These are phyloP conservation scores for Sus cebifrons DNA, from an alignment of 2,797 vertebrate species.

Conservation along the genomic window DNA sequence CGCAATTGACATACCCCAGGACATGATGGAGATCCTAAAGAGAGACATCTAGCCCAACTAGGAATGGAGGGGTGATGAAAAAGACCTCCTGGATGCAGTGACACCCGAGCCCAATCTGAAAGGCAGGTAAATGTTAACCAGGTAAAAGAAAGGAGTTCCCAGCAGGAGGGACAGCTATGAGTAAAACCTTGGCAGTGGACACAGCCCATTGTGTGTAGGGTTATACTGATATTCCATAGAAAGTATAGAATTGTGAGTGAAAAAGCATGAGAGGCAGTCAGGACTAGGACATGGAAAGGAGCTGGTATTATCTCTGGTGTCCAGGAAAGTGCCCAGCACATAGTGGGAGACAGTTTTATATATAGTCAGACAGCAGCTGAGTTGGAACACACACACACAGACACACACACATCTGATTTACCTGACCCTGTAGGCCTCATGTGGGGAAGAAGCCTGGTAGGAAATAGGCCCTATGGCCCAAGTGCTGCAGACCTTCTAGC, in stretches of 20 bases:
- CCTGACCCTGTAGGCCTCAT: neutral
- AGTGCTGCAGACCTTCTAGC: neutral
- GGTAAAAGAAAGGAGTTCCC: neutral
- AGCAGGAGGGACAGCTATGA: neutral
- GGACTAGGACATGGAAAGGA: neutral
- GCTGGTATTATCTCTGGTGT: neutral
- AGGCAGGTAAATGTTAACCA: neutral
- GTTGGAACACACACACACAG: neutral
- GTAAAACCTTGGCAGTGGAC: neutral
- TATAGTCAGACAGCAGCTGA: neutral
- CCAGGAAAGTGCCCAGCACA: neutral
- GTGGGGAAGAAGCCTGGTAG: neutral
- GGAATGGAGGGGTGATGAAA: neutral
- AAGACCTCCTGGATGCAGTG: constrained; percentile 3
- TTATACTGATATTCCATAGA: neutral
- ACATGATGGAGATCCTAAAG: neutral
- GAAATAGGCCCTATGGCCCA: neutral
- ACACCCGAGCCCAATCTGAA: neutral
- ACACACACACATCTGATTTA: neutral
- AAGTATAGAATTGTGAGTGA: neutral
- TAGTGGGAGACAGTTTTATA: neutral
- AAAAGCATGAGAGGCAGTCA: neutral
- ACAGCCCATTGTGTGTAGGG: neutral
- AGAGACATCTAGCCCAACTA: neutral
- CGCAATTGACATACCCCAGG: neutral